Evolutionary conservation across 2,888 invertebrate species (phyloP).

Genomic region (Drosophila emarginata): DNA sequence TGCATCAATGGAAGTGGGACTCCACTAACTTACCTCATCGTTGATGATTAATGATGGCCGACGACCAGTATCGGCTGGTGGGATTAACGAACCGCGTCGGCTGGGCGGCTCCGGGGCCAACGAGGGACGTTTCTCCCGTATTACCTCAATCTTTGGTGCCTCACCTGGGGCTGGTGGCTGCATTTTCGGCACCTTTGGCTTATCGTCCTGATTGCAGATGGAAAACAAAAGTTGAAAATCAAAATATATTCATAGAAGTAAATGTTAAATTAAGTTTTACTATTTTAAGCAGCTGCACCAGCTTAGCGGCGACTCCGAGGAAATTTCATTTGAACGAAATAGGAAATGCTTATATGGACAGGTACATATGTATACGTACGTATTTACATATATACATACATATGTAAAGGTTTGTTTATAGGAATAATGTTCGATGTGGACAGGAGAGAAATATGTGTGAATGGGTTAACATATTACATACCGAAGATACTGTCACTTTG

Average conservation of each 20-base stretch:
- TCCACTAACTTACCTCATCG: slow-evolving; percentile 90
- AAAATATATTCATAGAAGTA: not conserved
- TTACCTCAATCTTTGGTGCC: slow-evolving; percentile 94
- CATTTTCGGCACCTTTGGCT: slow-evolving; percentile 86
- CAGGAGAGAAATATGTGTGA: not conserved
- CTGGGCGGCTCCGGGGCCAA: slow-evolving; percentile 87
- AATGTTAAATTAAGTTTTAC: not conserved
- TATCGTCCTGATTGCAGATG: slow-evolving; percentile 70
- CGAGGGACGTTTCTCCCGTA: slow-evolving; percentile 92
- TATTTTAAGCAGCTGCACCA: not conserved
- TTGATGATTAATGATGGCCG: slow-evolving; percentile 95
- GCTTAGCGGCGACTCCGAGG: not conserved
- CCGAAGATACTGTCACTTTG: slow-evolving; percentile 48
- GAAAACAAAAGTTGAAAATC: not conserved
- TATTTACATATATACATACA: too few species aligned
- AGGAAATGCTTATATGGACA: not conserved
- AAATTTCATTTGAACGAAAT: not conserved
- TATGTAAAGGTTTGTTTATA: too few species aligned
- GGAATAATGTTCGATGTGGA: not conserved
- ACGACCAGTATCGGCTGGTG: slow-evolving; percentile 91
- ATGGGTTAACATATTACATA: slow-evolving; percentile 25
- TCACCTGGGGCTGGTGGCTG: slow-evolving; percentile 85
- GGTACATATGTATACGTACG: too few species aligned
- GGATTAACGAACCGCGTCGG: slow-evolving; percentile 93
- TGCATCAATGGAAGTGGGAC: not conserved